Evolutionary conservation across 2,113 vertebrate species (phyloP), one percentile per base, ranked within the genome.

Genomic region (Macquaria australasica): DNA sequence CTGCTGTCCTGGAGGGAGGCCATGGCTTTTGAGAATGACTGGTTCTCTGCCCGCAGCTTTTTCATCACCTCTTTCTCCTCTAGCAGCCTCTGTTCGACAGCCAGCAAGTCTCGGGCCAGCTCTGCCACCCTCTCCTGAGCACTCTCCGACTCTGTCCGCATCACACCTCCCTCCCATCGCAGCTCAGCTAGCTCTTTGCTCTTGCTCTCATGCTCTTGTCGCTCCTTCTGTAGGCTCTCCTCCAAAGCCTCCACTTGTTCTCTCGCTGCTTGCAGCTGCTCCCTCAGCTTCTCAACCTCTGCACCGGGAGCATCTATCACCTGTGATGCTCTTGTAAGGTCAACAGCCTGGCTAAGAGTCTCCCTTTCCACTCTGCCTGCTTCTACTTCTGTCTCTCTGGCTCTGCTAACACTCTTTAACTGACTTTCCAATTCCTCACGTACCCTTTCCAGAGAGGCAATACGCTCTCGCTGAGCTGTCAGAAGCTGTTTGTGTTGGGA

Each of bases 91-190:
- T 99, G 98, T 18, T 99, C 98, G 78, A 97, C 95, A 31, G 95
- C 95, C 93, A 99, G 89, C 78, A 99, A 92, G 92, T 99, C 98
- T 48, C 87, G 93, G 9, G 98, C 98, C 89, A 99, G 87, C 83
- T 99, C 98, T 0, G 98, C 98, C 67, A 99, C 98, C 88, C 98
- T 96, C 90, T 98, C 98, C 88, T 98, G 97, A 0, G 98, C 98
- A 0, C 95, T 99, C 93, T 99, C 98, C 0, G 98, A 96, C 93
- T 99, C 97, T 0, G 97, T 98, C 39, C 98, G 95, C 96, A 98
- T 95, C 91, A 99, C 95, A 1, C 98, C 97, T 2, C 96, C 97
- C 71, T 99, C 97, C 81, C 98, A 98, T 31, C 94, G 96, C 62
- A 99, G 94, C 80, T 97, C 96, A 8, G 95, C 95, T 43, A 99